Percentiles rank a stretch among this genome's conserved stretches.
Conservation (phyloP, 1,140 invertebrate species). For the Trachymyrmex septentrionalis region DNA sequence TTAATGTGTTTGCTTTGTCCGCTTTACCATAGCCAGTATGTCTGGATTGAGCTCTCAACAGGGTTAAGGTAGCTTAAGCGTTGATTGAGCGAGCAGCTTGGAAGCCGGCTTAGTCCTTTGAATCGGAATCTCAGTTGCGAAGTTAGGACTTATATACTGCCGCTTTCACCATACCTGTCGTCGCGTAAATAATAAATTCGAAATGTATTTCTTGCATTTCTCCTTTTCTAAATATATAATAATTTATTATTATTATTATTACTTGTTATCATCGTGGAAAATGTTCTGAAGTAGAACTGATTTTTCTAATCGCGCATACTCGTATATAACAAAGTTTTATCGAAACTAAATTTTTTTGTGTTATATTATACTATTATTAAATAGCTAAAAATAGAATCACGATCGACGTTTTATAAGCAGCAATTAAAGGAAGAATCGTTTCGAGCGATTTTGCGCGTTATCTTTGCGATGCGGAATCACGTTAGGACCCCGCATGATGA, state of each 20-base stretch:
- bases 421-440: constrained; percentile 42
- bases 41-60: constrained; percentile 47
- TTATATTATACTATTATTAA: background rate
- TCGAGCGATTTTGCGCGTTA: constrained; percentile 52
- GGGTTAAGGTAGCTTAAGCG: constrained; percentile 71
- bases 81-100: constrained; percentile 66
- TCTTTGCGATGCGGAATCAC: constrained; percentile 11
- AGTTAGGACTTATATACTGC: constrained; percentile 38
- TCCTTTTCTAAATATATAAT: background rate
- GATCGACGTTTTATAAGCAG: background rate
- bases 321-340: background rate
- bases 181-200: constrained; percentile 12
- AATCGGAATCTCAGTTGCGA: constrained; percentile 56
- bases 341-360: background rate
- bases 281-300: background rate
- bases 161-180: constrained; percentile 18
- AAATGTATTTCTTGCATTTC: background rate
- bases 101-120: constrained; percentile 62
- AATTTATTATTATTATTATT: constrained; percentile 6
- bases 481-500: constrained; percentile 64
- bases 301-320: background rate
- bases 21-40: constrained; percentile 64
- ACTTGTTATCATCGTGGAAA: background rate
- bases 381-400: background rate
- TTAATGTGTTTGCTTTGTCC: constrained; percentile 37